Percentiles rank a stretch among this genome's conserved stretches.
These are phyloP conservation scores for Allophyes oxyacanthae DNA, from an alignment of 2,888 invertebrate species.

Conservation along the genomic window DNA sequence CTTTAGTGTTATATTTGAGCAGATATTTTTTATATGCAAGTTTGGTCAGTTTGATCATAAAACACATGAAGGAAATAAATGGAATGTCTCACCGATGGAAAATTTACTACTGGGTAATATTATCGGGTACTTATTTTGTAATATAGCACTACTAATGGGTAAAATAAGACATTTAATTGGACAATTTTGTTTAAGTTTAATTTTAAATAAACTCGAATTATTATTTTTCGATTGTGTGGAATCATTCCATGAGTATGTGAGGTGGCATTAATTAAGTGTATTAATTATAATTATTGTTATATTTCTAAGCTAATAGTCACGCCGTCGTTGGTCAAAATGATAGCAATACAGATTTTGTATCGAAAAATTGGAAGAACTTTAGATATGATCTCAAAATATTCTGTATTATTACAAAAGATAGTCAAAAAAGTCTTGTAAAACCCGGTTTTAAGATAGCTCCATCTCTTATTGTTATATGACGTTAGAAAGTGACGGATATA, in stretches of 20 bases:
- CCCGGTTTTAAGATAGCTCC: too few species aligned
- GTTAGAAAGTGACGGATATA: too few species aligned
- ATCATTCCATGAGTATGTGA: slow-evolving; percentile 52
- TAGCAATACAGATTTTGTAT: neutral
- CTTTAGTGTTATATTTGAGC: slow-evolving; percentile 59
- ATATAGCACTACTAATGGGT: slow-evolving; percentile 39
- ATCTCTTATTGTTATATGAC: too few species aligned
- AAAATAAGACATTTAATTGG: slow-evolving; percentile 37
- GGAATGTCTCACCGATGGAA: slow-evolving; percentile 42
- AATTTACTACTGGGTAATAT: slow-evolving; percentile 27
- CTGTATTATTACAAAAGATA: too few species aligned
- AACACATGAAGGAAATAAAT: slow-evolving; percentile 6
- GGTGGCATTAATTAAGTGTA: slow-evolving; percentile 42
- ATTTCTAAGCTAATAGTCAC: slow-evolving; percentile 31
- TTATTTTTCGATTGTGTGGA: slow-evolving; percentile 37
- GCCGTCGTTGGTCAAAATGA: slow-evolving; percentile 30
- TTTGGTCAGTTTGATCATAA: slow-evolving; percentile 37
- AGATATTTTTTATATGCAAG: slow-evolving; percentile 63
- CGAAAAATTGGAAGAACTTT: neutral
- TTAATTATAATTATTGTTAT: slow-evolving; percentile 33
- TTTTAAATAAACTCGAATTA: slow-evolving; percentile 52
- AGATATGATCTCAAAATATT: too few species aligned
- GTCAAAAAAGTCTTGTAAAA: too few species aligned
- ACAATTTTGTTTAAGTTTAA: slow-evolving; percentile 37
- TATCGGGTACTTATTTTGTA: slow-evolving; percentile 52